Base-by-base conservation (phyloP, 1,140 invertebrate genomes). In the Papilio xuthus region DNA sequence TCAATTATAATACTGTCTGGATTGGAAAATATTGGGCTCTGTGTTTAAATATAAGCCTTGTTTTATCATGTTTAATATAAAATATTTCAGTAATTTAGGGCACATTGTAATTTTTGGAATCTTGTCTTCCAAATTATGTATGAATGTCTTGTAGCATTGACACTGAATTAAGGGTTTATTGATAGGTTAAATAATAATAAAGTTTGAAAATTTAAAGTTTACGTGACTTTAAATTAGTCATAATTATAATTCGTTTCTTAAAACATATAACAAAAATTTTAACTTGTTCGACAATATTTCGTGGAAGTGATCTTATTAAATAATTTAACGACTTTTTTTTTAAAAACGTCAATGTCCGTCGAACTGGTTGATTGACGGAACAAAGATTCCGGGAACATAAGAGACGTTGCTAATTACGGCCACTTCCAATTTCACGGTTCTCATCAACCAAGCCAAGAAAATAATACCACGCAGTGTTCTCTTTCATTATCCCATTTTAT, bases 401-500 rank as follows among this genome's bases (percentile, higher is more conserved):
- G 56, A 50, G 42, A 63, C 37, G 74, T 42, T 80, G 74, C 78
- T 79, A 81, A 81, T 83, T 83, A 69, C 67, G 63, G 78, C 76
- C 67, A 76, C 69, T 73, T 79, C 79, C 79, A 78, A 84, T 82
- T 79, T 79, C 74, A 78, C 75, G 77, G 56, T 60, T 67, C 26
- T 72, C 44, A 28, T 37, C 37, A 32, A 70, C 60, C 13, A 23
- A 47, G 77, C 69, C 69, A 78, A 78, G 69, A 78, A 78, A 73
- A 78, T 70, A 78, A 78, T 72, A 37, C 69, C 60, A 73, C 53
- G 26, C 71, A 78, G 84, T 79, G 80, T 88, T 85, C 85, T 85
- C 83, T 85, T 88, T 83, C 84, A 83, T 73, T 81, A 83, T 85
- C 82, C 81, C 82, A 78, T 83, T 80, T 82, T 81, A 84, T 53